Percentiles rank a stretch among this genome's conserved stretches.
Conservation (phyloP, 2,888 invertebrate species). For the Odontocerum albicorne region DNA sequence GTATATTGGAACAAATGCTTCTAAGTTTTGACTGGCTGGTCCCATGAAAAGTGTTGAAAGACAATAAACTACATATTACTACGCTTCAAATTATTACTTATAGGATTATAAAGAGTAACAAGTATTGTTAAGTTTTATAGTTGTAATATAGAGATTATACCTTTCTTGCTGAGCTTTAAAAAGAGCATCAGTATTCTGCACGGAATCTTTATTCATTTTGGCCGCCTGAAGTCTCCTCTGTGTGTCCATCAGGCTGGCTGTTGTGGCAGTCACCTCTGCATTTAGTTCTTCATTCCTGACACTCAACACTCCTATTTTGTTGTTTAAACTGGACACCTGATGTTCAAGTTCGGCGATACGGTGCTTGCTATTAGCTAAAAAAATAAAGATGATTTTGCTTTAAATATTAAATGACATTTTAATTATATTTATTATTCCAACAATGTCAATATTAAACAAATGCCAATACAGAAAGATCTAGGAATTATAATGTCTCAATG, state of each 20-base stretch:
- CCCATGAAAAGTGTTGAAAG: too few relatives aligned
- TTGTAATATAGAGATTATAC: slow-evolving; percentile 41
- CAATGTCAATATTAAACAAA: too few relatives aligned
- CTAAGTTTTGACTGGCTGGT: too few relatives aligned
- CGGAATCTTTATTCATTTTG: slow-evolving; percentile 43
- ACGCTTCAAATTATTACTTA: too few relatives aligned
- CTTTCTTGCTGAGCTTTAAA: slow-evolving; percentile 56
- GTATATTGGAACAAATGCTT: too few relatives aligned
- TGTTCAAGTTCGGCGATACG: slow-evolving; percentile 51
- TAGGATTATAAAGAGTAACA: too few relatives aligned
- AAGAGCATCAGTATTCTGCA: slow-evolving; percentile 53
- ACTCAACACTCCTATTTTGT: slow-evolving; percentile 45
- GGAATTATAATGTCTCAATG: too few relatives aligned
- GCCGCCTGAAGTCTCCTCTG: slow-evolving; percentile 52
- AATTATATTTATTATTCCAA: too few relatives aligned
- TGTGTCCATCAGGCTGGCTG: slow-evolving; percentile 50
- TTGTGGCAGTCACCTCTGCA: slow-evolving; percentile 49
- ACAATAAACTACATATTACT: too few relatives aligned
- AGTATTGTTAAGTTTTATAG: too few relatives aligned
- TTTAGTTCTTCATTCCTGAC: slow-evolving; percentile 51
- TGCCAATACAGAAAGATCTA: too few relatives aligned
- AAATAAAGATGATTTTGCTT: slow-evolving; percentile 2
- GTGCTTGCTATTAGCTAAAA: slow-evolving; percentile 51
- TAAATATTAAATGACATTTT: background rate
- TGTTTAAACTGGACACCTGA: slow-evolving; percentile 44